Base-by-base conservation (phyloP, 2,888 invertebrate genomes). In the Xestobium rufovillosum region DNA sequence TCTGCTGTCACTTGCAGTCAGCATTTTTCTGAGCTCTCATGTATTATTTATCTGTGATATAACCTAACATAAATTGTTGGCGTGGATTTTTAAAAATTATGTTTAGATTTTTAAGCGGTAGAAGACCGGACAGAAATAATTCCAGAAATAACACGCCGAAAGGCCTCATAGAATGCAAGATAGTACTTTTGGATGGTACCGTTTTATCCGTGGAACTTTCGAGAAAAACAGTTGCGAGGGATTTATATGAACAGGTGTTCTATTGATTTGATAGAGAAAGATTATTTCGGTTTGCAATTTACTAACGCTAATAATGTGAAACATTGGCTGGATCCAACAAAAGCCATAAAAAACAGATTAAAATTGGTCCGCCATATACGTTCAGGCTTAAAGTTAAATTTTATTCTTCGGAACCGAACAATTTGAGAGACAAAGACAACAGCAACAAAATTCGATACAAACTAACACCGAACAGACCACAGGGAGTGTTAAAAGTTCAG, bases 291-390 rank as follows among this genome's bases (percentile, higher is more conserved):
- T 25, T 70, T 98, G 39, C 97, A 97, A 68, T 98, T 86, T 63
- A 96, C 91, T 34, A 98, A 98, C 66, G 88, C 89, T 39, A 92
- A 94, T 66, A 92, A 96, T 75, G 95, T 97, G 1, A 91, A 92
- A 73, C 97, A 98, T 70, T 98, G 98, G 98, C 69, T 98, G 49
- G 98, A 98, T 71, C 92, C 96, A 8, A 90, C 94, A 6, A 98
- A 98, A 70, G 83, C 89, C 9, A 86, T 98, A 36, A 95, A 90
- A 65, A 98, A 98, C 28, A n/a, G 36, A 43, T 73, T 73, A 8
- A 61, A 85, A 89, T 96, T 72, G 97, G 97, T 9, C 97, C 97
- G 38, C 97, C 97, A 2, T 98, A 91, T 61, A 96, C 96, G 33
- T 78, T 98, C 53, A 75, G 92, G 39, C 75, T 98, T 32, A 86